Evolutionary conservation across 2,797 vertebrate genomes (phyloP).

Genomic region (Pangasius mekongensis): DNA sequence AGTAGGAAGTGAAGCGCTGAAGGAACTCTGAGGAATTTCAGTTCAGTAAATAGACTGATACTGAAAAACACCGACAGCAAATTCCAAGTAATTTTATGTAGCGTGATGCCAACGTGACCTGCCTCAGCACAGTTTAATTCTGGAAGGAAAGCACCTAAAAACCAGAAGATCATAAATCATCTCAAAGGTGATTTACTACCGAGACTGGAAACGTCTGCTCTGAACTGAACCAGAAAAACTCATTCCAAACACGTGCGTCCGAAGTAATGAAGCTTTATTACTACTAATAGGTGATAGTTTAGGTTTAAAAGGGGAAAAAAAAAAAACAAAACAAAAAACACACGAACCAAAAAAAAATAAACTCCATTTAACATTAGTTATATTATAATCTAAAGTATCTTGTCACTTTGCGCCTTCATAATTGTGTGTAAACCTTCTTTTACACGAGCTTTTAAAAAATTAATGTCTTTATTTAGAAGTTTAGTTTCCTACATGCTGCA

Average conservation of each 20-base stretch:
- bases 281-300: background rate
- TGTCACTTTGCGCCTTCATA: background rate
- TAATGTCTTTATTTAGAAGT: background rate
- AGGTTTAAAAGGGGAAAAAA: background rate
- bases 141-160: background rate
- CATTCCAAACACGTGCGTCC: background rate
- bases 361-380: no score
- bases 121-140: background rate
- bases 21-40: background rate
- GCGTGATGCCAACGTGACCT: background rate
- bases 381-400: background rate
- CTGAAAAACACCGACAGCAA: background rate
- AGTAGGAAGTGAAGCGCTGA: background rate
- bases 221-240: background rate
- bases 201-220: background rate
- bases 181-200: background rate
- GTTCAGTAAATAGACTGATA: background rate
- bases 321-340: background rate
- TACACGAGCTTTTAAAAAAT: background rate
- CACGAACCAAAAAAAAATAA: background rate
- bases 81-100: background rate
- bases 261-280: background rate
- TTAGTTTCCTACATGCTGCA: background rate
- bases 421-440: background rate
- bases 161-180: background rate